Evolutionary conservation across 2,113 vertebrate genomes (phyloP).

Genomic region (Grammomys surdaster): DNA sequence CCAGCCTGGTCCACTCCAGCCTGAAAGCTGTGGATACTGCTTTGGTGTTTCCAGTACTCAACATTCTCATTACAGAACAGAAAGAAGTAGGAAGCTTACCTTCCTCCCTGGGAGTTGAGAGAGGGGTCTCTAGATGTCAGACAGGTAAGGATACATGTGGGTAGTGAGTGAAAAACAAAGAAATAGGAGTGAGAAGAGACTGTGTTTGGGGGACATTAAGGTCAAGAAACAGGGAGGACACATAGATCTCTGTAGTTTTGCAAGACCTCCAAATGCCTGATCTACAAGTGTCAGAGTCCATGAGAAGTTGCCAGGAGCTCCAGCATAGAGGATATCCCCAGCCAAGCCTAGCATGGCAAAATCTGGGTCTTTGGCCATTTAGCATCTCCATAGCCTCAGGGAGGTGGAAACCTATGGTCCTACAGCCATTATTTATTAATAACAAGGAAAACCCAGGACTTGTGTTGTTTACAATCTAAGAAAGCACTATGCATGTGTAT

Average conservation of each 20-base stretch:
- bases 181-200: too few relatives aligned
- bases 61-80: background rate
- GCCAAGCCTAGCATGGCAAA: background rate
- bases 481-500: background rate
- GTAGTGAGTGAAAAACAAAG: background rate
- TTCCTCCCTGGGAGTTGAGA: background rate
- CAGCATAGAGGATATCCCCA: background rate
- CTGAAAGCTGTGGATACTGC: too few relatives aligned
- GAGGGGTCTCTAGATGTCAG: background rate
- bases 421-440: background rate
- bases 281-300: background rate
- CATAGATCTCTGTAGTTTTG: background rate
- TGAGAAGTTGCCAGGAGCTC: background rate
- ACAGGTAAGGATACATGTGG: background rate
- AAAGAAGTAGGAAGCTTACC: background rate
- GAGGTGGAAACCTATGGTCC: background rate
- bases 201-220: too few relatives aligned
- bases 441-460: background rate
- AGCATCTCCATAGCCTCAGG: background rate
- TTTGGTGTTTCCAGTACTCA: background rate
- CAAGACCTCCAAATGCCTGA: background rate
- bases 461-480: background rate
- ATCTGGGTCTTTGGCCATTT: background rate
- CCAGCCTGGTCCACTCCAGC: background rate
- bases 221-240: background rate